These are phyloP conservation scores for Entelurus aequoreus DNA, from an alignment of 2,113 vertebrate species.

Conservation along the genomic window DNA sequence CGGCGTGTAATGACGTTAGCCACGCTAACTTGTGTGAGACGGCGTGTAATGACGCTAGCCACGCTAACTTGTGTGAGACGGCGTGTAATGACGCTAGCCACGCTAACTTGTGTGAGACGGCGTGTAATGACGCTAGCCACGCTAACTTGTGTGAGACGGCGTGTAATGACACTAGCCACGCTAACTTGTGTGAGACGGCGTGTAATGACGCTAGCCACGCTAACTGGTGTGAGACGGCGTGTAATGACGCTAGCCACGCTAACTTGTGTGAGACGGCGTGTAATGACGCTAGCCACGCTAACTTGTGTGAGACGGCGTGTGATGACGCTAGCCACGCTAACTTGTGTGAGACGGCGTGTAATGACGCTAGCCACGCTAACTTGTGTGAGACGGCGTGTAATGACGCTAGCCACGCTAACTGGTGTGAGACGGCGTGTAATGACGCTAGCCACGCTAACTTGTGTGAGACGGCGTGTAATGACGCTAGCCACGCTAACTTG, in stretches of 20 bases:
- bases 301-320: slow-evolving; percentile 41
- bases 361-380: slow-evolving; percentile 51
- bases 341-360: slow-evolving; percentile 43
- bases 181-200: slow-evolving; percentile 43
- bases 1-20: slow-evolving; percentile 50
- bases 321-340: slow-evolving; percentile 52
- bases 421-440: slow-evolving; percentile 47
- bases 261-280: slow-evolving; percentile 41
- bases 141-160: slow-evolving; percentile 45
- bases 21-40: slow-evolving; percentile 42
- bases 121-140: slow-evolving; percentile 47
- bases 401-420: slow-evolving; percentile 48
- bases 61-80: slow-evolving; percentile 45
- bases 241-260: slow-evolving; percentile 50
- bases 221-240: slow-evolving; percentile 44
- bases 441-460: slow-evolving; percentile 46
- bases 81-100: slow-evolving; percentile 48
- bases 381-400: slow-evolving; percentile 46
- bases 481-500: slow-evolving; percentile 44
- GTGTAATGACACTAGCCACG: slow-evolving; percentile 48
- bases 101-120: slow-evolving; percentile 46
- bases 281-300: slow-evolving; percentile 51
- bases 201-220: slow-evolving; percentile 50
- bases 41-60: slow-evolving; percentile 48
- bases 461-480: slow-evolving; percentile 47